Percentiles rank a stretch among this genome's conserved stretches.
These are phyloP conservation scores for Morphnarchus princeps DNA, from an alignment of 2,113 vertebrate genomes.

Conservation along the genomic window DNA sequence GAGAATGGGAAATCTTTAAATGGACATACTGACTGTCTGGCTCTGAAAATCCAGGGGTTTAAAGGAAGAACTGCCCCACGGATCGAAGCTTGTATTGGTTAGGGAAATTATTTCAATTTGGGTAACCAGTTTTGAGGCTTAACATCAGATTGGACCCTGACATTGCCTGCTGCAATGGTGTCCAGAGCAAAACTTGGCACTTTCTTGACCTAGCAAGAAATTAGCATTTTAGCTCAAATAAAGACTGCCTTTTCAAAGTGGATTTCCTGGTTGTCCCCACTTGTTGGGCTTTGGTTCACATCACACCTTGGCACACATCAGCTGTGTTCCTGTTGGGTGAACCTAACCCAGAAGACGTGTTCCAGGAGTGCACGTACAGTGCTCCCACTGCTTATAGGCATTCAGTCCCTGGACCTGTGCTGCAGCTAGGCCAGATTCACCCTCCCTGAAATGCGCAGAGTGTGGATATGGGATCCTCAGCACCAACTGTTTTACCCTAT, in stretches of 20 bases:
- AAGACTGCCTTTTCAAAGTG: not conserved
- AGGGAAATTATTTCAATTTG: not conserved
- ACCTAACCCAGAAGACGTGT: not conserved
- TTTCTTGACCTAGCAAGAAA: not conserved
- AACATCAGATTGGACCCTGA: not conserved
- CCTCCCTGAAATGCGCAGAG: not conserved
- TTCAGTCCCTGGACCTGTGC: too few species aligned
- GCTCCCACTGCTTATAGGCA: not conserved
- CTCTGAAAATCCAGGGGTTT: not conserved
- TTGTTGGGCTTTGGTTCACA: not conserved
- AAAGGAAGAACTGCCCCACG: not conserved
- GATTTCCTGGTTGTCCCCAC: not conserved
- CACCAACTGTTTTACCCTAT: not conserved
- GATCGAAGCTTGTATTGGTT: not conserved
- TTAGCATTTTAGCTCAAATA: not conserved
- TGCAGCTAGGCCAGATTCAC: not conserved
- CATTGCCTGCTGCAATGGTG: not conserved
- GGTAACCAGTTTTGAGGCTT: not conserved
- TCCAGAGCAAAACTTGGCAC: not conserved
- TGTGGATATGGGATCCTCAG: not conserved
- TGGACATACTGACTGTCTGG: too few species aligned
- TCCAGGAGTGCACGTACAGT: not conserved
- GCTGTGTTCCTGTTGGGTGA: not conserved
- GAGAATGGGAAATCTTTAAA: not conserved
- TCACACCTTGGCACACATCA: not conserved